Evolutionary conservation across 2,797 vertebrate genomes (phyloP), one percentile per base, ranked within the genome.

Genomic region (Capromys pilorides): DNA sequence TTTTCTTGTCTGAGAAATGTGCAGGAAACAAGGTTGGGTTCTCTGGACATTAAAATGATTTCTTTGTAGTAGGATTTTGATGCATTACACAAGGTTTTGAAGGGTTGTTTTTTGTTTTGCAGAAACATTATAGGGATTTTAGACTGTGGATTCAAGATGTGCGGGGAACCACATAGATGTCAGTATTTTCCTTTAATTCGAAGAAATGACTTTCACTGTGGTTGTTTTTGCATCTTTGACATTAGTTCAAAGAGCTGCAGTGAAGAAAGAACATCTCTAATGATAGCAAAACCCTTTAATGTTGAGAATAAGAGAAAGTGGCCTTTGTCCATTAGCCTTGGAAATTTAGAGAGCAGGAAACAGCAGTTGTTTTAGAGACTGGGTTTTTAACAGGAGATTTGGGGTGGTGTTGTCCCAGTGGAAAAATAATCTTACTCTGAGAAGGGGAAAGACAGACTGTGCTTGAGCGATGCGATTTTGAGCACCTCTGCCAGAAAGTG

Each of bases 181-280:
- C 79, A 41, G 51, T 33, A 6, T 95, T 93, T 92, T 84, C 86
- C 41, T 92, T 94, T 88, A 93, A 90, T 95, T 86, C 91, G 95
- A 88, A 93, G 86, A 94, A 91, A 90, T 49, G 83, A 67, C n/a
- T 94, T 90, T 89, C 31, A 86, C 91, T 80, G 45, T 91, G 51
- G 16, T 64, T 95, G 64, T 90, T 96, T 51, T 61, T 83, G 77
- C 73, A 81, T 91, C 80, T 88, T 92, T 79, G 81, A 93, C 90
- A 57, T 91, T 64, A 90, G 71, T 91, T 90, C 83, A 89, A 89
- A 97, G 61, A 93, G 59, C 75, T 91, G 62, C 86, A 94, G 33
- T 61, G 83, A 96, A 82, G 59, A 78, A 82, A 79, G 77, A 75
- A 54, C 22, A 39, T 81, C 75, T 83, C 81, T 85, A 89, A 81